Evolutionary conservation across 1,140 invertebrate genomes (phyloP).

Genomic region (Orius insidiosus): DNA sequence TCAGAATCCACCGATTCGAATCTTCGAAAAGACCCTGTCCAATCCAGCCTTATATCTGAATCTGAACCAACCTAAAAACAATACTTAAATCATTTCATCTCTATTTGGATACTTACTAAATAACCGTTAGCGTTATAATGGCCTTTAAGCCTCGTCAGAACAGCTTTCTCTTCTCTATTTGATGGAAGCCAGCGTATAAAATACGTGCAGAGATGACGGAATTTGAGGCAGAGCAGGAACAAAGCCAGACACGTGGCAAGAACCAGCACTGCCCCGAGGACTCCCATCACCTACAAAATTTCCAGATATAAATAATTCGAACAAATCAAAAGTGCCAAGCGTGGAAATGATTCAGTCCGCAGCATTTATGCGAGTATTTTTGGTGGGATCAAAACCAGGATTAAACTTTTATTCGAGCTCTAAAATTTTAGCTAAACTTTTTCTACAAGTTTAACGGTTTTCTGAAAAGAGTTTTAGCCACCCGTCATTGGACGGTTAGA

Average conservation of each 20-base stretch:
- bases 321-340: too few species aligned
- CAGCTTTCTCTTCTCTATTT: conserved; percentile 40
- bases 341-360: too few species aligned
- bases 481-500: too few species aligned
- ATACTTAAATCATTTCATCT: background rate
- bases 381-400: too few species aligned
- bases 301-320: too few species aligned
- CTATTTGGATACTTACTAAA: conserved; percentile 30
- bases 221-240: conserved; percentile 30
- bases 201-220: conserved; percentile 32
- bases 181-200: conserved; percentile 37
- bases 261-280: conserved; percentile 15
- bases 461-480: too few species aligned
- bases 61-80: conserved; percentile 40
- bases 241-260: conserved; percentile 16
- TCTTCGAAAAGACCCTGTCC: conserved; percentile 43
- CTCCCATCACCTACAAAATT: conserved; percentile 11
- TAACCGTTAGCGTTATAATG: conserved; percentile 42
- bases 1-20: conserved; percentile 42
- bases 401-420: too few species aligned
- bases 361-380: too few species aligned
- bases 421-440: too few species aligned
- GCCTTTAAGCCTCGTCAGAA: conserved; percentile 32
- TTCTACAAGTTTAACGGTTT: too few species aligned
- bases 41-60: conserved; percentile 42